Base-by-base conservation (phyloP, 2,888 invertebrate genomes). In the Sipha maydis region DNA sequence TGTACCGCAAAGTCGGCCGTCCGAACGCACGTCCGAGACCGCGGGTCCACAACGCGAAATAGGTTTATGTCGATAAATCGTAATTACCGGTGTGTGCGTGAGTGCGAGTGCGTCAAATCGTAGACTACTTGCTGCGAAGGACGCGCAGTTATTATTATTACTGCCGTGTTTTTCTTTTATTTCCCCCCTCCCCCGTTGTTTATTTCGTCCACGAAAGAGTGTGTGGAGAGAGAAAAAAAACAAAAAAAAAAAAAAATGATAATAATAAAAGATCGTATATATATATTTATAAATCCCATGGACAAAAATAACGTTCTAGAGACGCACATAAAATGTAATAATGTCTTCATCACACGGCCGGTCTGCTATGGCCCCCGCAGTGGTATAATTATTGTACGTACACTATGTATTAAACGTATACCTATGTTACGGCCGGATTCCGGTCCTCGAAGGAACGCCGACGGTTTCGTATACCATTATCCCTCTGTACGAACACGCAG, bases 331-430 rank as follows among this genome's bases (percentile, higher is more conserved):
- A 7, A 73, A 73, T 73, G 34, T 31, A 25, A 73, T 84, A 84
- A 84, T 84, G 84, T 84, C 84, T 84, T 84, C 84, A 84, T 84
- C 38, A 61, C 14, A 1, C 48, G 48, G 48, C 14, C 84, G 61
- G 38, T 61, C 76, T 34, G 76, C 48, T 14, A 38, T 67, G 76
- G 25, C n/a, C 73, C 73, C 34, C 54, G 54, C 54, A 1, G 75
- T 38, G 71, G 28, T 83, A 83, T 83, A 54, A 73, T 83, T 31
- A 71, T 78, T 61, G 61, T 61, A 21, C 21, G 61, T 61, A 21
- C 25, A 11, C 2, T 48, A 9, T 41, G 8, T 41, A 14, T 41
- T 69, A n/a, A n/a, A n/a, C n/a, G 2, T 34, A 34, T 3, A 34
- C 34, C 34, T 34, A 34, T 54, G 67, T 61, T 71, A 31, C 48